Evolutionary conservation across 2,888 invertebrate species (phyloP).

Genomic region (Aphrophora alni): DNA sequence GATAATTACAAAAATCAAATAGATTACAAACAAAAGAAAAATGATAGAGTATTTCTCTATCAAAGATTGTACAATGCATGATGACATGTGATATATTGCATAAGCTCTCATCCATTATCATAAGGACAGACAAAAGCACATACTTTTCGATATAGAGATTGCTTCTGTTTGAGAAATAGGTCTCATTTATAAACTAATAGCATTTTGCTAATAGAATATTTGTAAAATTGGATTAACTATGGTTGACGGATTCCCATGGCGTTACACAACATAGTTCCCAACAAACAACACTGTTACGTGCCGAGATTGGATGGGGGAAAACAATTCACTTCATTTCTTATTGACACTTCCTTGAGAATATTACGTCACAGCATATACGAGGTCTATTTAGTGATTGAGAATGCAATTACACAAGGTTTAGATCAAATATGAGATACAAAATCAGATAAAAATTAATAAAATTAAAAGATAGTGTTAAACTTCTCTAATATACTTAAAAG

Average conservation of each 20-base stretch:
- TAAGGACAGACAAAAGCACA: background rate
- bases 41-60: too few species aligned
- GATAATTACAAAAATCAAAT: too few species aligned
- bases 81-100: background rate
- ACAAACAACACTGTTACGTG: background rate
- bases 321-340: background rate
- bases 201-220: background rate
- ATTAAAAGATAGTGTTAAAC: too few species aligned
- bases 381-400: too few species aligned
- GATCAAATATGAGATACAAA: too few species aligned
- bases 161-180: background rate
- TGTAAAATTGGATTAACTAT: background rate
- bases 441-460: too few species aligned
- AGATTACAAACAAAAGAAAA: too few species aligned
- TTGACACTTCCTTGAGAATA: background rate
- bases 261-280: background rate
- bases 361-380: background rate
- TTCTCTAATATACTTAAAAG: too few species aligned
- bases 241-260: background rate
- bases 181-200: background rate
- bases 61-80: too few species aligned
- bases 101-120: background rate
- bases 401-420: too few species aligned
- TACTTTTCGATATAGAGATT: background rate
- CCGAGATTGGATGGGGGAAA: background rate